Evolutionary conservation across 2,888 invertebrate species (phyloP), one percentile per base, ranked within the genome.

Genomic region (Graphium colonna): DNA sequence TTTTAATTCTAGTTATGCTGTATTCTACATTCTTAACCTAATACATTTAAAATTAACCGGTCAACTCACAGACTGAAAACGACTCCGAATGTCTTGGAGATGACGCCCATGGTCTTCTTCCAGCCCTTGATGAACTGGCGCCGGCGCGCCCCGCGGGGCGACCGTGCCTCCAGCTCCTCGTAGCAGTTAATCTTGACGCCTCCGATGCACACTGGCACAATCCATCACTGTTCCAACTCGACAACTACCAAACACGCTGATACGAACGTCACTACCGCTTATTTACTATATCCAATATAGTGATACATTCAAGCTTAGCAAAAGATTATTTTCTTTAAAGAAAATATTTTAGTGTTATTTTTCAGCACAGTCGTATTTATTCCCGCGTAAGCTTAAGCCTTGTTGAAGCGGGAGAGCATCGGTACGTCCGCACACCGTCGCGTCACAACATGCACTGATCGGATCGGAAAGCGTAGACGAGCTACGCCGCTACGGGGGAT

Each of bases 61-160:
- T 28, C 9, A 56, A 94, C 94, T 94, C 88, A 95, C 95, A 95
- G 94, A 88, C 94, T 94, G 91, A 94, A 94, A 77, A 95, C 92
- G 77, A 94, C 93, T 83, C 94, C 94, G 67, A 94, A 92, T 57
- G 94, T 94, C 82, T 95, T 94, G 56, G 94, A 94, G 68, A 94
- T 93, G 78, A 94, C 93, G 67, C 94, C 94, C 94, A 95, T 94
- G 73, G 87, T 90, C 73, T 86, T 88, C 79, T 86, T 86, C 87
- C 82, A 87, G 65, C 89, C 89, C 72, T 85, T 83, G 73, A 88
- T 77, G 76, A 87, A 81, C 74, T 84, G 86, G 76, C 88, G 87
- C 75, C 88, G 88, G 79, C 88, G 89, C 74, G 77, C 79, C 79
- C 87, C 87, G 52, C 79, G 75, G 73, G 83, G 78, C 76, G 78